Percentiles rank a stretch among this genome's conserved stretches.
phyloP scores from a whole-genome alignment of 2,113 vertebrate species.

The Oreochromis niloticus region DNA sequence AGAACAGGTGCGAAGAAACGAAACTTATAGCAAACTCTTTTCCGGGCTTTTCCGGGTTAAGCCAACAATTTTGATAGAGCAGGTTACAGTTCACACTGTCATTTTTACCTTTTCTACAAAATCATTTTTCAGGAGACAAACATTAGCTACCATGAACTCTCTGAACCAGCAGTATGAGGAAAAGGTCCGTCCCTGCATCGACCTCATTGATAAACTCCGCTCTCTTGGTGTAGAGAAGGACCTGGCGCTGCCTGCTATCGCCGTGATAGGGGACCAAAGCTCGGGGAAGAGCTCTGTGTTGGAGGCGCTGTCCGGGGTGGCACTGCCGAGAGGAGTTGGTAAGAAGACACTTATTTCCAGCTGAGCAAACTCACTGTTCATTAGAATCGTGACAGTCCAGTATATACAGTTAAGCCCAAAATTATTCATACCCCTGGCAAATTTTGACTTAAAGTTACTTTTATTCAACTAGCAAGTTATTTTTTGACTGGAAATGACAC shows the following conservation, averaged over 20 bases:
- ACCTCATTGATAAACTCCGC: conserved; percentile 70
- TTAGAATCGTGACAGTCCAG: neutral
- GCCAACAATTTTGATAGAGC: neutral
- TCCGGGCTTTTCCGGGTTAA: neutral
- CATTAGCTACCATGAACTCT: conserved; percentile 1
- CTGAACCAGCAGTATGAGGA: conserved; percentile 66
- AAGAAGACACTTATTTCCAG: neutral
- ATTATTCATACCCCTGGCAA: too few relatives aligned
- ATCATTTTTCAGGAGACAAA: neutral
- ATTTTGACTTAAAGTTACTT: too few relatives aligned
- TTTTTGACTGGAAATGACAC: too few relatives aligned
- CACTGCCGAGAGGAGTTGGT: conserved; percentile 78
- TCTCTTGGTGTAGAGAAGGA: conserved; percentile 73
- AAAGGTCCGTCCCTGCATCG: conserved; percentile 71
- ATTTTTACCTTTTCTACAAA: neutral
- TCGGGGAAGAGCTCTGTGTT: conserved; percentile 88
- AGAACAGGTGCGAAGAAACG: neutral
- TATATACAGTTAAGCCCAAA: too few relatives aligned
- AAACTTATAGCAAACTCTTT: neutral
- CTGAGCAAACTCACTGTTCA: neutral
- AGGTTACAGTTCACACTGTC: neutral
- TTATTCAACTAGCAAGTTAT: too few relatives aligned
- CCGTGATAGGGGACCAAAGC: conserved; percentile 81
- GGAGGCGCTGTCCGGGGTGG: conserved; percentile 83
- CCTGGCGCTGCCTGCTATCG: conserved; percentile 71